These are phyloP conservation scores for Euschistus heros DNA, from an alignment of 1,140 invertebrate species.

Conservation along the genomic window DNA sequence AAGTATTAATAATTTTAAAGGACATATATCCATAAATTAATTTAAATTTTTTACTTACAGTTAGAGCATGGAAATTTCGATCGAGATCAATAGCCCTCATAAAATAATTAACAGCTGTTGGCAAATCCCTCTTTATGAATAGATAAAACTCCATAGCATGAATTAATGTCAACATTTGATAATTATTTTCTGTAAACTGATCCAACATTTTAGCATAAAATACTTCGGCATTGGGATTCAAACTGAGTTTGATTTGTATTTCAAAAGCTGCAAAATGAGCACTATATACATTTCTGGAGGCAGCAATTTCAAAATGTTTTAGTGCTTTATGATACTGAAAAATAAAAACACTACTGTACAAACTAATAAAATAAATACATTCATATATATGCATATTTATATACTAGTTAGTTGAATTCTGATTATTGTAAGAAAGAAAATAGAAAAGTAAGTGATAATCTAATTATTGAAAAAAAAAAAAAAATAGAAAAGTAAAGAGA, in stretches of 20 bases:
- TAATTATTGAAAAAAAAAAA: too few species aligned
- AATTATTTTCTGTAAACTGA: neutral
- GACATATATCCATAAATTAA: too few species aligned
- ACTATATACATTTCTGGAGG: conserved; percentile 8
- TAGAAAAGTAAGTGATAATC: too few species aligned
- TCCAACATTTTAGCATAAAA: neutral
- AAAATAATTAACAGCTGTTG: neutral
- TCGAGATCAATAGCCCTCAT: neutral
- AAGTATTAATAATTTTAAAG: too few species aligned
- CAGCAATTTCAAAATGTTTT: neutral
- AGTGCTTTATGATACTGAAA: conserved; percentile 6
- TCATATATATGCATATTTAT: too few species aligned
- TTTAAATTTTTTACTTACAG: neutral
- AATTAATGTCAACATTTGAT: neutral
- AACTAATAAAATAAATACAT: neutral
- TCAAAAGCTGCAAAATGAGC: neutral
- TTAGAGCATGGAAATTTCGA: neutral
- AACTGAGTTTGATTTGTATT: neutral
- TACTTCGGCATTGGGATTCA: neutral
- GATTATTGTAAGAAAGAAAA: too few species aligned
- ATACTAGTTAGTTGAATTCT: too few species aligned
- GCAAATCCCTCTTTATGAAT: neutral
- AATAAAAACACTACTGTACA: neutral
- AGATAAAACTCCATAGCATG: neutral
- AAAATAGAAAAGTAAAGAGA: too few species aligned